Conservation (phyloP, 2,888 invertebrate genomes). For the Altica lythri region DNA sequence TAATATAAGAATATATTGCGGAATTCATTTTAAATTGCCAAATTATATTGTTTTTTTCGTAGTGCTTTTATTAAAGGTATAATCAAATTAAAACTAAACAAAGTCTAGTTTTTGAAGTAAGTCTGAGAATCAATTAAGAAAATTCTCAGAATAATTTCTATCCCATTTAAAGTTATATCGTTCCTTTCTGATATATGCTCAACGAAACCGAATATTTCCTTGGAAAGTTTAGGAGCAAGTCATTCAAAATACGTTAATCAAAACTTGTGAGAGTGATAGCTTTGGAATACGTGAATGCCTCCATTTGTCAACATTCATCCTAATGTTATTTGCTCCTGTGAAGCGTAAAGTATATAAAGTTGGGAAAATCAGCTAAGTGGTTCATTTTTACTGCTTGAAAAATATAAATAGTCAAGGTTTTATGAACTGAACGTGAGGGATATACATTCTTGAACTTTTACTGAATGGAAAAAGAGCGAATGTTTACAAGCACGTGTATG, state of each 20-base stretch:
- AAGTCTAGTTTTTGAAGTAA: constrained; percentile 12
- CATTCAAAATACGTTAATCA: constrained; percentile 47
- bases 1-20: too few relatives aligned
- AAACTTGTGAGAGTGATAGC: constrained; percentile 41
- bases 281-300: constrained; percentile 40
- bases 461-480: constrained; percentile 10
- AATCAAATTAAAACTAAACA: constrained; percentile 1
- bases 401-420: constrained; percentile 31
- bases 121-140: constrained; percentile 16
- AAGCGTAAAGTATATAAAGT: constrained; percentile 37
- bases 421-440: constrained; percentile 26
- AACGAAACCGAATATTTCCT: constrained; percentile 32
- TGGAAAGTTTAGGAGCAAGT: constrained; percentile 33
- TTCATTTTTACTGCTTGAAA: constrained; percentile 47
- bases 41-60: too few relatives aligned
- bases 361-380: constrained; percentile 47
- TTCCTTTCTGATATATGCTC: constrained; percentile 23
- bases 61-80: constrained; percentile 4
- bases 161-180: constrained; percentile 24
- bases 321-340: constrained; percentile 37
- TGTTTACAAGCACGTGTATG: constrained; percentile 27
- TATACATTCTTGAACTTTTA: constrained; percentile 29
- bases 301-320: constrained; percentile 42
- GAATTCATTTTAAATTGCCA: too few relatives aligned
- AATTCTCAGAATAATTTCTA: constrained; percentile 18